phyloP scores from a whole-genome alignment of 2,888 invertebrate genomes.

The Dexiosoma caninum region DNA sequence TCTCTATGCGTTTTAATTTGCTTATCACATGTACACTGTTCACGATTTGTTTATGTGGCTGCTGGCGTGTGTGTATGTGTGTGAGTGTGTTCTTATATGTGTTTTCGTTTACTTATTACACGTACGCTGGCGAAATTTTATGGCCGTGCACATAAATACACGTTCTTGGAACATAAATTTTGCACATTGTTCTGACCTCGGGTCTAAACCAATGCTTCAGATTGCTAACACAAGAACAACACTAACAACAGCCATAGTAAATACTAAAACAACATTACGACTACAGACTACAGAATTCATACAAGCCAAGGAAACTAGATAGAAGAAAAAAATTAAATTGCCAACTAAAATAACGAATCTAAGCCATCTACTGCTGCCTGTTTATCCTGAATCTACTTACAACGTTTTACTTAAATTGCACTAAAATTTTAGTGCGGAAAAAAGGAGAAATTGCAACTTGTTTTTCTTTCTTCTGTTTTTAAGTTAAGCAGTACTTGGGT shows the following conservation, averaged over 20 bases:
- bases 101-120: background rate
- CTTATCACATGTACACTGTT: no score
- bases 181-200: slow-evolving; percentile 62
- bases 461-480: background rate
- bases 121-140: slow-evolving; percentile 21
- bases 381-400: background rate
- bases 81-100: background rate
- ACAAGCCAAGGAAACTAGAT: slow-evolving; percentile 20
- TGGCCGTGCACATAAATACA: slow-evolving; percentile 47
- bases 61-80: no score
- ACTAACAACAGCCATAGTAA: slow-evolving; percentile 4
- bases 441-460: background rate
- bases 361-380: background rate
- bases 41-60: no score
- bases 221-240: slow-evolving; percentile 63
- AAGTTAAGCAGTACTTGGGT: background rate
- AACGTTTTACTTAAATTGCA: background rate
- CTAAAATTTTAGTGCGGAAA: background rate
- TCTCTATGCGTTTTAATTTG: no score
- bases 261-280: slow-evolving; percentile 46
- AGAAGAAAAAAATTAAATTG: no score
- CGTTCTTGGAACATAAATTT: slow-evolving; percentile 64
- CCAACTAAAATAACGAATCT: slow-evolving; percentile 9
- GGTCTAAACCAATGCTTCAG: slow-evolving; percentile 65
- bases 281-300: slow-evolving; percentile 37